Conservation (phyloP, 2,888 invertebrate species). For the Eucera pruinosa region DNA sequence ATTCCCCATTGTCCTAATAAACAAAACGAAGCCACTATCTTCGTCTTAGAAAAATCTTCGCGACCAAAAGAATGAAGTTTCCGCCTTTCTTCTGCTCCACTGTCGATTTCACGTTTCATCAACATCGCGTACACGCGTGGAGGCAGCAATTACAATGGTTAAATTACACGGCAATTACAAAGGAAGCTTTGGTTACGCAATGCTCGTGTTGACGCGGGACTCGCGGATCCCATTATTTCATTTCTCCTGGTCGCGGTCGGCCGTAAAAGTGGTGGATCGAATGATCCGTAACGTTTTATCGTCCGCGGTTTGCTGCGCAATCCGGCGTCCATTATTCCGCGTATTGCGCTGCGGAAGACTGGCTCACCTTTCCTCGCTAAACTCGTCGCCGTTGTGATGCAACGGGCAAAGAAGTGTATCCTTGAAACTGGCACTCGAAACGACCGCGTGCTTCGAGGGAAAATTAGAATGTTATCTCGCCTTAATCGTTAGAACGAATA, state of each 20-base stretch:
- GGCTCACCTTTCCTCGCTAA: conserved; percentile 39
- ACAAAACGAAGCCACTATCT: too few relatives aligned
- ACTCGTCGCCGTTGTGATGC: conserved; percentile 16
- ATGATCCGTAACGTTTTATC: background rate
- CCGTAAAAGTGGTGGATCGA: too few relatives aligned
- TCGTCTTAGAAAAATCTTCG: too few relatives aligned
- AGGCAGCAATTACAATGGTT: conserved; percentile 5
- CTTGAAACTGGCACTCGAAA: conserved; percentile 40
- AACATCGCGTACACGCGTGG: background rate
- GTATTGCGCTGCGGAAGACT: conserved; percentile 21
- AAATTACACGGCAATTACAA: conserved; percentile 48
- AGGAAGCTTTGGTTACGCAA: conserved; percentile 38
- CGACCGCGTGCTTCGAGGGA: background rate
- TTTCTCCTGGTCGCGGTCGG: conserved; percentile 17
- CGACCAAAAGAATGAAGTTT: too few relatives aligned
- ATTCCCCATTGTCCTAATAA: too few relatives aligned
- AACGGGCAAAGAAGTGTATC: conserved; percentile 30
- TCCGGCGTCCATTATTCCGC: conserved; percentile 23
- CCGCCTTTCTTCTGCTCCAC: too few relatives aligned
- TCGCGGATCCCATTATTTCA: background rate
- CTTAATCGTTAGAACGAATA: too few relatives aligned
- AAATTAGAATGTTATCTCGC: conserved; percentile 19
- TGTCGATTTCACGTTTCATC: too few relatives aligned
- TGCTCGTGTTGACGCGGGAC: background rate
- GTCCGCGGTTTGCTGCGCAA: conserved; percentile 16